Evolutionary conservation across 2,888 invertebrate genomes (phyloP), one percentile per base, ranked within the genome.

Genomic region (Frankliniella fusca): DNA sequence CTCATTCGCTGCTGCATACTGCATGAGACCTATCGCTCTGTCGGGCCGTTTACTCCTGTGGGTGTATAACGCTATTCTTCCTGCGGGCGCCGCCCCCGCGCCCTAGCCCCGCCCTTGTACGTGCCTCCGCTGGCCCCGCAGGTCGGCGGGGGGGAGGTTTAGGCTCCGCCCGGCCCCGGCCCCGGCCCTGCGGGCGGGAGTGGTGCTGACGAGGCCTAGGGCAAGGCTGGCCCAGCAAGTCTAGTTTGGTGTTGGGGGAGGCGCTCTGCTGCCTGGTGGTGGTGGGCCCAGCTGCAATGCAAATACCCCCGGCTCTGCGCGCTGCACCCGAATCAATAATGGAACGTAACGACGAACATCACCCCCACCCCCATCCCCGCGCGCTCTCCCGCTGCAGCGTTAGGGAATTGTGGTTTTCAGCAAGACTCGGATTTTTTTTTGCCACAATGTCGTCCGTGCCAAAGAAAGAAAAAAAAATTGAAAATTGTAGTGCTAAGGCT

Each of bases 311-410:
- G 38, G 38, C 38, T 38, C 38, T 2, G 38, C 38, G 38, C 38
- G 70, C 27, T 76, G 70, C 70, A 76, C 70, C 70, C 70, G 70
- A 76, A 76, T 76, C 70, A 76, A 76, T 76, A 76, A 76, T 76
- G 70, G 70, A 76, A 23, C 70, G 70, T 61, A 61, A 61, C 61
- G 61, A 38, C 38, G 38, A 38, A 38, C 38, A 38, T 2, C 38
- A 5, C 38, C 3, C 38, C 38, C 38, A 2, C 3, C 38, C 38
- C 38, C 38, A 5, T n/a, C 38, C 38, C 38, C 38, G 38, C 38
- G 5, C 38, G 38, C 38, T 38, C 38, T 38, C 38, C 54, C 2
- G 54, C 54, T 20, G 54, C 54, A 54, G 15, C 54, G 15, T 15
- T 15, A 54, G 54, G 54, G 54, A 54, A 54, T 0, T 38, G 18